phyloP scores from a whole-genome alignment of 1,140 invertebrate genomes.

The Pissodes strobi region DNA sequence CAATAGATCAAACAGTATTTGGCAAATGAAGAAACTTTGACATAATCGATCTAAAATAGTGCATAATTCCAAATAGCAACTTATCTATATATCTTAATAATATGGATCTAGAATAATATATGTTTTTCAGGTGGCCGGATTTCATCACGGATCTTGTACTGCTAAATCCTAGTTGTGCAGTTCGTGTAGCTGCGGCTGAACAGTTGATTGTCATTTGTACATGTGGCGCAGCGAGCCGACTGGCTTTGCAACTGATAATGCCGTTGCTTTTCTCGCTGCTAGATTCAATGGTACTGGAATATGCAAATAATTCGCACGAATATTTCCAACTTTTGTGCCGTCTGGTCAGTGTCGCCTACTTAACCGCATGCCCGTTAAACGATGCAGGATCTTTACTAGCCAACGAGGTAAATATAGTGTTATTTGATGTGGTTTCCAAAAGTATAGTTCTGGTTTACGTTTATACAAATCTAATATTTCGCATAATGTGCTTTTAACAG shows the following conservation, averaged over 20 bases:
- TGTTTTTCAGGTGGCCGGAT: conserved; percentile 73
- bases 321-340: conserved; percentile 79
- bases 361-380: conserved; percentile 68
- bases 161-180: conserved; percentile 71
- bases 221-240: conserved; percentile 67
- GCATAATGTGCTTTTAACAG: no score
- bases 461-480: no score
- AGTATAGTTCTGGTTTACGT: no score
- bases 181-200: conserved; percentile 77
- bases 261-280: conserved; percentile 78
- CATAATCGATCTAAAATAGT: not conserved
- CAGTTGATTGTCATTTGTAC: conserved; percentile 80
- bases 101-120: no score
- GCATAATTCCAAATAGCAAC: not conserved
- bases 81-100: not conserved
- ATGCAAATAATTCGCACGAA: conserved; percentile 80
- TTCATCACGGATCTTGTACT: conserved; percentile 90
- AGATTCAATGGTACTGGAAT: conserved; percentile 73
- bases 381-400: conserved; percentile 72
- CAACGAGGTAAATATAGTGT: conserved; percentile 66
- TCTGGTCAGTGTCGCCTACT: conserved; percentile 75
- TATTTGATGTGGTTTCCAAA: not conserved
- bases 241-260: conserved; percentile 72
- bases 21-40: not conserved
- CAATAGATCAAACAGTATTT: no score